Evolutionary conservation across 1,140 invertebrate genomes (phyloP), one percentile per base, ranked within the genome.

Genomic region (Berghia stephanieae): DNA sequence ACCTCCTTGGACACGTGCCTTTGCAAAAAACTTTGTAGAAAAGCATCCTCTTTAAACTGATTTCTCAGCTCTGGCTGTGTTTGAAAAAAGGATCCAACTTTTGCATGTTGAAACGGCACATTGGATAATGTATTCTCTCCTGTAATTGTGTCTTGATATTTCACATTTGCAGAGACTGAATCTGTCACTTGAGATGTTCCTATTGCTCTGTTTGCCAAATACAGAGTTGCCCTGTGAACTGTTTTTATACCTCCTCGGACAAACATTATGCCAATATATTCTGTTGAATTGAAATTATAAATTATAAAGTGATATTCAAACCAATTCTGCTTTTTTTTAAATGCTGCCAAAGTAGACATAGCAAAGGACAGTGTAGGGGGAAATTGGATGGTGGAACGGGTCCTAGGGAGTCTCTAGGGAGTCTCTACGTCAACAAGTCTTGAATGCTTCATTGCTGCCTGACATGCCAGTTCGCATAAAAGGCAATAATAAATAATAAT

Each of bases 71-170:
- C 76, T 18, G 90, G 89, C 44, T 77, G 71, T 31, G 82, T 82
- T 79, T 90, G 89, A 68, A 85, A 84, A 84, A 90, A 90, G 0
- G 68, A 69, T 8, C 89, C 89, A 4, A 86, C 52, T 76, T 85
- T 85, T 2, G 88, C 85, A 38, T 78, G 75, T 5, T 84, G 73
- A 82, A 87, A 87, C 46, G 82, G 81, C 3, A 81, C 52, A 24
- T 46, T 31, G 4, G 57, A 31, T 36, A 46, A 5, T 36, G 27
- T 1, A 38, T 40, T 69, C 44, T 27, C 4, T 31, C 6, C 46
- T 16, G 2, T 38, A 16, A 6, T 10, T 31, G 34, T 40, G 40
- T 6, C 46, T 3, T 27, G 57, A 18, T 38, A n/a, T 49, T 31
- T 42, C 60, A n/a, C 18, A 1, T 60, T 43, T 3, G 74, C 74